A percentile compares a stretch with the other conserved stretches of the same genome.
These are phyloP conservation scores for Serrognathus titanus DNA, from an alignment of 2,888 invertebrate species.

Conservation along the genomic window DNA sequence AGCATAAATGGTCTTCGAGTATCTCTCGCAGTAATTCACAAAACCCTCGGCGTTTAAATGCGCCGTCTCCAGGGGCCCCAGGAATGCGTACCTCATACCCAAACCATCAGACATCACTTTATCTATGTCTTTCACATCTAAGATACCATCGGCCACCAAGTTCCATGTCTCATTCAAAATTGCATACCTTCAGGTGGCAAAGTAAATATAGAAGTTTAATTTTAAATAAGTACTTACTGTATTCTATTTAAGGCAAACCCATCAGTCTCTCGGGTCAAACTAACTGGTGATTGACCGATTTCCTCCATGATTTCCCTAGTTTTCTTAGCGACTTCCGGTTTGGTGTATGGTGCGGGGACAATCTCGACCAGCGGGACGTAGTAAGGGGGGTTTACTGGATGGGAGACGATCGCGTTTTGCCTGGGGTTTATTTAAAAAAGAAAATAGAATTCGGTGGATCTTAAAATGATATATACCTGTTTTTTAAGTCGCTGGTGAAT, in stretches of 20 bases:
- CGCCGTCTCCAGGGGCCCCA: slow-evolving; percentile 90
- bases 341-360: slow-evolving; percentile 93
- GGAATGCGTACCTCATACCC: slow-evolving; percentile 92
- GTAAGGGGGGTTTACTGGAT: slow-evolving; percentile 96
- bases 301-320: slow-evolving; percentile 78
- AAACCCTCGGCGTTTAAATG: slow-evolving; percentile 92
- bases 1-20: slow-evolving; percentile 57
- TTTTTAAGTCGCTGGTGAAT: slow-evolving; percentile 76
- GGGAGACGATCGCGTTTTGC: slow-evolving; percentile 74
- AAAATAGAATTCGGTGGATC: not conserved
- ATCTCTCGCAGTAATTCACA: slow-evolving; percentile 60
- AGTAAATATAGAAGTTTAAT: slow-evolving; percentile 4
- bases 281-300: slow-evolving; percentile 89
- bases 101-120: slow-evolving; percentile 92
- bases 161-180: slow-evolving; percentile 91
- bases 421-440: slow-evolving; percentile 23
- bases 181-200: slow-evolving; percentile 71
- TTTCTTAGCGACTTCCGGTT: slow-evolving; percentile 67
- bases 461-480: slow-evolving; percentile 48
- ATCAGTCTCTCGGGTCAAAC: slow-evolving; percentile 78
- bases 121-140: slow-evolving; percentile 85
- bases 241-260: slow-evolving; percentile 93
- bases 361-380: slow-evolving; percentile 93
- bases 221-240: slow-evolving; percentile 61
- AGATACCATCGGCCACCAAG: slow-evolving; percentile 77